Base-by-base conservation (phyloP, 2,797 vertebrate species). In the Characodon lateralis region DNA sequence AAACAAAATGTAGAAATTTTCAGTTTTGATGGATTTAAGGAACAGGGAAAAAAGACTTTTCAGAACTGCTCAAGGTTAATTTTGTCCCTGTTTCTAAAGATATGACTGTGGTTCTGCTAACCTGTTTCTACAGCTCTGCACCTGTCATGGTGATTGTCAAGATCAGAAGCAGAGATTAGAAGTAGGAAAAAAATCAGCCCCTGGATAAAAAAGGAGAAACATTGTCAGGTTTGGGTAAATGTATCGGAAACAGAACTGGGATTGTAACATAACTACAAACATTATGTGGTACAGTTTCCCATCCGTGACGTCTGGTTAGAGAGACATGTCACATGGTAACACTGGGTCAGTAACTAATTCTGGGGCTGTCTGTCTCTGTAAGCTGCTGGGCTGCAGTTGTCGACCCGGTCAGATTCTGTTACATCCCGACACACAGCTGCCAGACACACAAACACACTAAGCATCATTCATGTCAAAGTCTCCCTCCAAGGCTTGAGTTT, bases 301-400 rank as follows among this genome's bases (percentile, higher is more conserved):
- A 1, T 50, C 12, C 9, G 10, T 10, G 10, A 46, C 9, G 43
- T 51, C 16, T 18, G 6, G 18, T 39, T 43, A 4, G 9, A 5
- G 31, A 39, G 69, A 7, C 48, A 18, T 13, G 50, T 75, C 81
- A 75, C 26, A 72, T 18, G 35, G 65, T 63, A 51, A 48, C 77
- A n/a, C 6, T 8, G 4, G 61, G 66, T 66, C 16, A 24, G 71
- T 73, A 58, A 24, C 76, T 88, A 50, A 86, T 77, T 78, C 71
- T 78, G 83, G 55, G 74, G 72, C 43, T 12, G 76, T 46, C 71
- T 51, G 74, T 75, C 51, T 77, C 80, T 73, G 51, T 72, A 48
- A 79, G 77, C 6, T 72, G 88, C 76, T 6, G 22, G 48, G 56
- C 73, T 83, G 88, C 92, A 92, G 92, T 89, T 93, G 92, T 89